Evolutionary conservation across 2,113 vertebrate species (phyloP), one percentile per base, ranked within the genome.

Genomic region (Tragelaphus strepsiceros): DNA sequence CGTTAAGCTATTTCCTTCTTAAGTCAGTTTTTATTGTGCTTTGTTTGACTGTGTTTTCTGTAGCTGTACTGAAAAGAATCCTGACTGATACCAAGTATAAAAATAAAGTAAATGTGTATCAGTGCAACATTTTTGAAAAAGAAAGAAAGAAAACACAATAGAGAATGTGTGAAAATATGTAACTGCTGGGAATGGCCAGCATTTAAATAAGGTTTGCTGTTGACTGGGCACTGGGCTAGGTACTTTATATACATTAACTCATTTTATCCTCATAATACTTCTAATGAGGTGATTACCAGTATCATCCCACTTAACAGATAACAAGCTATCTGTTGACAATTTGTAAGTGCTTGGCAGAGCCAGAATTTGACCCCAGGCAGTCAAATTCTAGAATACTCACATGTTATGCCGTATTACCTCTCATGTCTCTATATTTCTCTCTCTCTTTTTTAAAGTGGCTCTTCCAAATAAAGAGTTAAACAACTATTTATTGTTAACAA

Each of bases 401-500:
- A 49, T 49, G 46, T 49, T 49, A 49, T 49, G 1, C 24, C 80
- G 43, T 49, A 53, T 28, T 92, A 21, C 43, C 46, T 87, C 39
- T 91, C 13, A 30, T 35, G 46, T 78, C 19, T 94, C 13, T 90
- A 0, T 78, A 74, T 67, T 82, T 90, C 54, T 91, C 43, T 93
- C 46, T 54, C 17, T 46, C 46, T 90, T 58, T 84, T 90, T 87
- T 24, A 0, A 64, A 78, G 49, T 80, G 28, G 19, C 19, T 58
- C 53, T 95, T 92, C 61, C 71, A 64, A 94, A 56, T 83, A 77
- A 90, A 84, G 62, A 95, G 43, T 54, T 87, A 89, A 95, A 90
- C 17, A 94, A 88, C 88, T 56, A 59, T 21, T n/a, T n/a, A n/a
- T n/a, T n/a, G n/a, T n/a, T n/a, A n/a, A n/a, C n/a, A n/a, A n/a